Conservation (phyloP, 2,888 invertebrate genomes). For the Uropetala carovei region DNA sequence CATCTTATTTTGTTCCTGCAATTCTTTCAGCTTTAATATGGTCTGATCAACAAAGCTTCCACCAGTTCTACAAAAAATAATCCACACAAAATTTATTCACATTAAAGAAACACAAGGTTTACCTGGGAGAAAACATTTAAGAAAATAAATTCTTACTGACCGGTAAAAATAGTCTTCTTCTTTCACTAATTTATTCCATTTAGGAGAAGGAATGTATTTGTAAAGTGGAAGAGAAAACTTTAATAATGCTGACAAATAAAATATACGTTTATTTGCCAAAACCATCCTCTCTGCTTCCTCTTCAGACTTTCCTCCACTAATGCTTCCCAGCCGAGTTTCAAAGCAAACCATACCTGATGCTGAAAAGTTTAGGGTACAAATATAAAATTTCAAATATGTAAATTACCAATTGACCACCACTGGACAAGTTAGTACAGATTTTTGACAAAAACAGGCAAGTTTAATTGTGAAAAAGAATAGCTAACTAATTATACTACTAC, state of each 20-base stretch:
- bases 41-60: constrained; percentile 71
- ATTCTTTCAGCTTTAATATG: constrained; percentile 71
- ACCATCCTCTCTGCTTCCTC: constrained; percentile 74
- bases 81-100: constrained; percentile 59
- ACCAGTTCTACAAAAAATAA: constrained; percentile 67
- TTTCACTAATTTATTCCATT: constrained; percentile 74
- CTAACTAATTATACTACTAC: too few species aligned
- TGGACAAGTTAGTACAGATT: too few species aligned
- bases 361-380: constrained; percentile 68
- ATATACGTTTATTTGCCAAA: constrained; percentile 72
- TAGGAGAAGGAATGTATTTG: constrained; percentile 75
- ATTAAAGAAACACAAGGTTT: constrained; percentile 24
- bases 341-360: constrained; percentile 76
- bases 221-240: constrained; percentile 76
- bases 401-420: too few species aligned
- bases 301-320: constrained; percentile 71
- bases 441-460: neutral
- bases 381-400: neutral
- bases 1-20: constrained; percentile 71
- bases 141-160: constrained; percentile 70
- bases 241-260: constrained; percentile 72
- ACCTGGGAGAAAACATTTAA: neutral
- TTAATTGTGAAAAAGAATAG: neutral
- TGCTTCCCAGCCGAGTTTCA: constrained; percentile 75
- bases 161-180: constrained; percentile 76